Evolutionary conservation across 2,113 vertebrate genomes (phyloP).

Genomic region (Vireo altiloquus): DNA sequence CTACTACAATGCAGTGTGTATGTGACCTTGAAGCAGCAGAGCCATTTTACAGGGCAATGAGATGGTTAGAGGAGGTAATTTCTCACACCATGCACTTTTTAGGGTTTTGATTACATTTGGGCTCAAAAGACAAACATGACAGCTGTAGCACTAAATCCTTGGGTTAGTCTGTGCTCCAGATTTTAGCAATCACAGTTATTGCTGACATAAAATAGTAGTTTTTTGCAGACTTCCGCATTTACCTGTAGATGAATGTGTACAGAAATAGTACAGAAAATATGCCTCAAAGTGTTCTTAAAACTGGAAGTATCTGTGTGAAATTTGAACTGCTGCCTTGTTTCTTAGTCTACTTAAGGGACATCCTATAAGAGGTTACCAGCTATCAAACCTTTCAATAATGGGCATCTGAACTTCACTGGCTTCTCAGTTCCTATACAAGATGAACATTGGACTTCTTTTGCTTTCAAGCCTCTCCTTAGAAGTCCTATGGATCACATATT

Average conservation of each 20-base stretch:
- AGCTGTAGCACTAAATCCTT: neutral
- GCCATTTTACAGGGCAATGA: neutral
- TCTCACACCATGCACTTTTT: neutral
- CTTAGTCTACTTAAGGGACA: neutral
- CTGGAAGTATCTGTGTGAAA: neutral
- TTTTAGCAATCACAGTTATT: neutral
- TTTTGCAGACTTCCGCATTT: neutral
- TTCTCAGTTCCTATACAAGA: neutral
- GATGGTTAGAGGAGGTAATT: neutral
- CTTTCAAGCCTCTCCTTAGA: neutral
- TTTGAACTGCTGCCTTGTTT: neutral
- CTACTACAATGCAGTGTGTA: neutral
- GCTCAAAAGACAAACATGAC: neutral
- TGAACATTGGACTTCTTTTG: neutral
- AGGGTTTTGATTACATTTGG: neutral
- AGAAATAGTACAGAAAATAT: neutral
- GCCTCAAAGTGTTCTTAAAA: neutral
- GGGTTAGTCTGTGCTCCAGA: neutral
- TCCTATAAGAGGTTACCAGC: neutral
- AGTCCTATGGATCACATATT: neutral
- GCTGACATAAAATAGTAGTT: neutral
- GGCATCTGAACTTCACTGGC: neutral
- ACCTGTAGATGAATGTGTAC: no score
- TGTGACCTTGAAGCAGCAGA: neutral
- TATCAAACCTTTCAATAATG: neutral